A percentile compares a stretch with the other conserved stretches of the same genome.
phyloP scores from a whole-genome alignment of 1,140 invertebrate species.

The Nasonia vitripennis region DNA sequence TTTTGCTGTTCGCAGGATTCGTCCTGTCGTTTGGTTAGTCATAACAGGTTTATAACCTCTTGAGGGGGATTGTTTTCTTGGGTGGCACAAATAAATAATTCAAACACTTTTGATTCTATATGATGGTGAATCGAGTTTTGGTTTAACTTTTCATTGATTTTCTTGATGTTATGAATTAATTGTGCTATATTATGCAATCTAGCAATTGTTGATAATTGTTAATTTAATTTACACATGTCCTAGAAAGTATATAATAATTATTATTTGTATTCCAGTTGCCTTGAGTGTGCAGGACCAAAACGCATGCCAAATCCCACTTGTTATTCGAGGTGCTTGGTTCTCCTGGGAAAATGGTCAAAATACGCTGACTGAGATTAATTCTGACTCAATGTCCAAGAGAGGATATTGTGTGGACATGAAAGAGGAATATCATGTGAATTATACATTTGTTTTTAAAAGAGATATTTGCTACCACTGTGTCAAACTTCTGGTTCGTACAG shows the following conservation, averaged over 20 bases:
- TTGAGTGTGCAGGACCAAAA: conserved; percentile 49
- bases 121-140: background rate
- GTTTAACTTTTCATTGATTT: conserved; percentile 17
- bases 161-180: background rate
- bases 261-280: conserved; percentile 49
- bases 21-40: conserved; percentile 49
- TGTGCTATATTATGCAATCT: background rate
- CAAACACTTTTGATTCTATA: background rate
- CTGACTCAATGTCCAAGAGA: conserved; percentile 82
- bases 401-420: conserved; percentile 84
- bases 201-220: background rate
- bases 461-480: conserved; percentile 89
- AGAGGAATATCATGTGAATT: conserved; percentile 87
- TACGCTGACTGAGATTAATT: conserved; percentile 89
- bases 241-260: background rate
- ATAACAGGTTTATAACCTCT: conserved; percentile 17
- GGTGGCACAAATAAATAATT: background rate
- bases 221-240: background rate
- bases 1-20: conserved; percentile 35
- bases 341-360: conserved; percentile 92
- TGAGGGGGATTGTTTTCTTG: background rate
- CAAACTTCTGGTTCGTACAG: conserved; percentile 87
- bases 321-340: conserved; percentile 91
- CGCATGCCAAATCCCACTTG: conserved; percentile 80
- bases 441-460: conserved; percentile 88